phyloP scores from a whole-genome alignment of 2,888 invertebrate species.

The Stegana nigrithorax region DNA sequence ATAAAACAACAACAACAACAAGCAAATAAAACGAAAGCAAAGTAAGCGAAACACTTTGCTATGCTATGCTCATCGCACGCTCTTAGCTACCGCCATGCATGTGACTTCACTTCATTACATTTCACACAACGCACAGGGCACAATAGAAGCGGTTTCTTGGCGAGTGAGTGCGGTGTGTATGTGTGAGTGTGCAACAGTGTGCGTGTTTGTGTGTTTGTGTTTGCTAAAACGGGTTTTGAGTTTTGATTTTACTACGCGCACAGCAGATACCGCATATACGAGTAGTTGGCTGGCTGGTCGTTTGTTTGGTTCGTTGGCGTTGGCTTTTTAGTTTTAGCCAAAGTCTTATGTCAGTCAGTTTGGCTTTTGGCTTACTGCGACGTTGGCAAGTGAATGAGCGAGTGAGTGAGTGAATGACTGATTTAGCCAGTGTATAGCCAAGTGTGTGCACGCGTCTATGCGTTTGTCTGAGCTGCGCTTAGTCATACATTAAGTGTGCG shows the following conservation, averaged over 20 bases:
- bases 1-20: slow-evolving; percentile 40
- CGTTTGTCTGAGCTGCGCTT: no score
- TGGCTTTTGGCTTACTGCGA: slow-evolving; percentile 59
- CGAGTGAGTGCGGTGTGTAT: neutral
- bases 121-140: no score
- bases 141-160: neutral
- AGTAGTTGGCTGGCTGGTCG: slow-evolving; percentile 2
- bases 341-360: slow-evolving; percentile 48
- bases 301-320: slow-evolving; percentile 23
- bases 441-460: no score
- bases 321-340: slow-evolving; percentile 36
- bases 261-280: no score
- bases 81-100: neutral
- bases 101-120: neutral
- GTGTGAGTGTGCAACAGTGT: slow-evolving; percentile 14
- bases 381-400: no score
- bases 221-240: slow-evolving; percentile 56
- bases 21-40: slow-evolving; percentile 12
- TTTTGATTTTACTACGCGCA: slow-evolving; percentile 47
- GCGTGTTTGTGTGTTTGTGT: slow-evolving; percentile 31
- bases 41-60: slow-evolving; percentile 22
- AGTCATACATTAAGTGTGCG: slow-evolving; percentile 5
- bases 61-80: neutral
- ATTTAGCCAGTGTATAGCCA: no score
- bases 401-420: no score